Conservation (phyloP, 1,140 invertebrate genomes). For the Drosophila arizonae region DNA sequence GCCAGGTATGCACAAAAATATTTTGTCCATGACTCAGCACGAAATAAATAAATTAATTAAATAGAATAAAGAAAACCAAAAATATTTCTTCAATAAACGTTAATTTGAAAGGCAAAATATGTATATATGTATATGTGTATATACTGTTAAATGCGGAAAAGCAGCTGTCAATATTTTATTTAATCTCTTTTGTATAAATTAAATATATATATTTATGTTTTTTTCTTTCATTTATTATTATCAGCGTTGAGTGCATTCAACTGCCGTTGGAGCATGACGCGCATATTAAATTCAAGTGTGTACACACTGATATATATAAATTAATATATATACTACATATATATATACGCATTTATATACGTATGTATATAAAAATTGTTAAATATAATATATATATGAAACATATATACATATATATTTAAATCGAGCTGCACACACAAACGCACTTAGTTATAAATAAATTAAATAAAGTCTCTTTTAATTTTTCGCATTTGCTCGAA, state of each 20-base stretch:
- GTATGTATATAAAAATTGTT: conserved; percentile 12
- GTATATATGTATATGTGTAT: neutral
- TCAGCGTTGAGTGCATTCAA: conserved; percentile 71
- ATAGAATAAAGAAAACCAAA: neutral
- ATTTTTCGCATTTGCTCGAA: neutral
- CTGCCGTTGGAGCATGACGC: conserved; percentile 55
- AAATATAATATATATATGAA: conserved; percentile 9
- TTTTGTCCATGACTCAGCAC: conserved; percentile 24
- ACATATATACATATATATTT: neutral
- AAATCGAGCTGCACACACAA: neutral
- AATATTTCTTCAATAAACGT: neutral
- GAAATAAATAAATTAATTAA: neutral
- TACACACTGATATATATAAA: neutral
- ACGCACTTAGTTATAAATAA: conserved; percentile 3
- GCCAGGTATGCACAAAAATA: conserved; percentile 9
- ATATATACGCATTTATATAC: neutral
- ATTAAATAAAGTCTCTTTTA: neutral
- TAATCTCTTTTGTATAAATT: conserved; percentile 15
- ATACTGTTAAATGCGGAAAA: conserved; percentile 11
- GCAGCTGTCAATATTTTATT: conserved; percentile 7
- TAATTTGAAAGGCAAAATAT: neutral
- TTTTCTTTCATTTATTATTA: conserved; percentile 42
- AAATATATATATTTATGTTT: conserved; percentile 8
- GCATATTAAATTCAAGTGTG: conserved; percentile 31
- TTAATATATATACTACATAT: neutral